Percentiles rank a stretch among this genome's conserved stretches.
phyloP scores from a whole-genome alignment of 2,113 vertebrate species.

The Brienomyrus longianalis region DNA sequence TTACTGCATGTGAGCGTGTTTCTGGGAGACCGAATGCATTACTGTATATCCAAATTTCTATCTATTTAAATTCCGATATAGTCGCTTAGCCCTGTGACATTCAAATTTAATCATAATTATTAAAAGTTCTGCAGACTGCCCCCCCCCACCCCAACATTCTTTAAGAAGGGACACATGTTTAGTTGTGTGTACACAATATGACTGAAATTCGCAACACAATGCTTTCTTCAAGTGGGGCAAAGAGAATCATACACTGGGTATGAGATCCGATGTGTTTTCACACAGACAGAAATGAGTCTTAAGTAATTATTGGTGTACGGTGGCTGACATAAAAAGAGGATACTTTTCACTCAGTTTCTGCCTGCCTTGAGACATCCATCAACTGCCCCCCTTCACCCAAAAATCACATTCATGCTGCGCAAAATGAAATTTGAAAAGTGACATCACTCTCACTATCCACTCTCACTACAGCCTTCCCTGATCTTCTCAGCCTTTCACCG shows the following conservation, averaged over 20 bases:
- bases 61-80: background rate
- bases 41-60: background rate
- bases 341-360: background rate
- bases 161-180: background rate
- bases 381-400: background rate
- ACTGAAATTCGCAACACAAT: background rate
- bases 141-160: background rate
- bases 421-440: background rate
- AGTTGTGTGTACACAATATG: background rate
- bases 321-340: background rate
- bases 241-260: background rate
- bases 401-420: background rate
- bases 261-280: background rate
- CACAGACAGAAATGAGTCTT: background rate
- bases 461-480: background rate
- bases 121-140: background rate
- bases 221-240: background rate
- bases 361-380: background rate
- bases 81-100: background rate
- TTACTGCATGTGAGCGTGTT: constrained; percentile 21
- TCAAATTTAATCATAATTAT: background rate
- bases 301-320: background rate
- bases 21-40: background rate
- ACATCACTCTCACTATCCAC: background rate
- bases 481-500: background rate